phyloP scores from a whole-genome alignment of 2,888 invertebrate genomes.

The Micoletzkya japonica region DNA sequence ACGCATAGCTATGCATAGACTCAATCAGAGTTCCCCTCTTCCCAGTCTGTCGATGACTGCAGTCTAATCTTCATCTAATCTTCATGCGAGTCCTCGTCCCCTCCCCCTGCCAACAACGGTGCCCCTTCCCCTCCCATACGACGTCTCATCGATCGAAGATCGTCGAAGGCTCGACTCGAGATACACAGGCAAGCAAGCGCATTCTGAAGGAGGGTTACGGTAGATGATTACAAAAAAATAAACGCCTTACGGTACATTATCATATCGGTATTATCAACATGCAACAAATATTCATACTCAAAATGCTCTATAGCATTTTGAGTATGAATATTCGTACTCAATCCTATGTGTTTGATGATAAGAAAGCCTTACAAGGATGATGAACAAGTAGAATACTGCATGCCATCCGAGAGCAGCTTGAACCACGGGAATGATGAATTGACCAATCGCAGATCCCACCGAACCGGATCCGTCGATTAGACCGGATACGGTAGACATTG shows the following conservation, averaged over 20 bases:
- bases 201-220: conserved; percentile 46
- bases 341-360: background rate
- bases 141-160: conserved; percentile 42
- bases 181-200: conserved; percentile 52
- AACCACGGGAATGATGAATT: conserved; percentile 65
- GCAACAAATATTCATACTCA: background rate
- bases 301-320: background rate
- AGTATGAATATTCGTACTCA: too few species aligned
- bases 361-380: conserved; percentile 70
- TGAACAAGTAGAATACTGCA: conserved; percentile 67
- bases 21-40: too few species aligned
- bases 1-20: too few species aligned
- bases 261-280: background rate
- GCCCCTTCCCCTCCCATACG: conserved; percentile 38
- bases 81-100: conserved; percentile 14
- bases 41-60: too few species aligned
- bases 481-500: conserved; percentile 68
- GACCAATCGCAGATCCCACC: conserved; percentile 68
- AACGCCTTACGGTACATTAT: background rate
- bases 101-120: conserved; percentile 41
- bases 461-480: conserved; percentile 69
- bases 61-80: too few species aligned
- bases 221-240: background rate
- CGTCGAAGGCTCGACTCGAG: conserved; percentile 46
- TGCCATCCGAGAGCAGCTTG: conserved; percentile 65